Evolutionary conservation across 2,888 invertebrate genomes (phyloP).

Genomic region (Synanthedon andrenaeformis): DNA sequence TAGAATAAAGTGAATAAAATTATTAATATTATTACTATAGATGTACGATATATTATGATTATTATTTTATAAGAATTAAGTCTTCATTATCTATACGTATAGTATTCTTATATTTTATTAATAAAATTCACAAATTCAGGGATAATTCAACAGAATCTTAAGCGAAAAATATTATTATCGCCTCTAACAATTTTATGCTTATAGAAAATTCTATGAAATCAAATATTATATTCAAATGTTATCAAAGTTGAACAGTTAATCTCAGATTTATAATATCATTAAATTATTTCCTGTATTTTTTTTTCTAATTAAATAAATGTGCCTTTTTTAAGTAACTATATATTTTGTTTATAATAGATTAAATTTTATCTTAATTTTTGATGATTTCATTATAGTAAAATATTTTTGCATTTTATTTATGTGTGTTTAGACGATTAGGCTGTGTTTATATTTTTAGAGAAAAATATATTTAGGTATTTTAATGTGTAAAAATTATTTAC

Average conservation of each 20-base stretch:
- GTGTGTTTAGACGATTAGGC: background rate
- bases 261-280: too few species aligned
- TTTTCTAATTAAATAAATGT: conserved; percentile 38
- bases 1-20: background rate
- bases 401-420: too few species aligned
- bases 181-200: too few species aligned
- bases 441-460: background rate
- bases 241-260: too few species aligned
- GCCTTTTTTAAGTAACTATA: conserved; percentile 36
- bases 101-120: too few species aligned
- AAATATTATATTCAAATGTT: too few species aligned
- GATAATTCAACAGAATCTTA: too few species aligned
- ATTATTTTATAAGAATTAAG: background rate
- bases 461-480: background rate
- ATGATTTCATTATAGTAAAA: background rate
- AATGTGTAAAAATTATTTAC: background rate
- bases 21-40: background rate
- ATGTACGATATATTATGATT: background rate
- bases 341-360: background rate
- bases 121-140: too few species aligned
- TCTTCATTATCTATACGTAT: background rate
- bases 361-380: background rate
- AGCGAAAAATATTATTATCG: too few species aligned
- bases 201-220: too few species aligned
- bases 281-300: background rate